Evolutionary conservation across 2,797 vertebrate species (phyloP), one percentile per base, ranked within the genome.

Genomic region (Pachyuromys duprasi): DNA sequence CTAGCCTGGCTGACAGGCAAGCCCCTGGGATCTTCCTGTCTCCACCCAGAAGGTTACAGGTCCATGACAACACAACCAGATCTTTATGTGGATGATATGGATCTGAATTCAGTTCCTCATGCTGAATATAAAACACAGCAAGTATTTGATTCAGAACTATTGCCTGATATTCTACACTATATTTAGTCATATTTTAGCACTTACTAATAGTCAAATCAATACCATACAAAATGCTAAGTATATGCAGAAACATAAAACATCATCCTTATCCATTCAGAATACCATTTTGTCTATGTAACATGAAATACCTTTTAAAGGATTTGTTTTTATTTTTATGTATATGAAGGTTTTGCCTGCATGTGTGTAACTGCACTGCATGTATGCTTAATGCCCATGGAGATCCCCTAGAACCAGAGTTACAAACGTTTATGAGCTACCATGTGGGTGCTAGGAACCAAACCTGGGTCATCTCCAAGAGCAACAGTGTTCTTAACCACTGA

Each of bases 211-310:
- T 8, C 22, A 82, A 94, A 84, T 22, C 36, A 82, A 17, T 8
- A 83, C 6, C 72, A 39, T 86, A 36, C 8, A 92, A 95, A 92
- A 90, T 93, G 42, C 24, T 75, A 82, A 33, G 53, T 91, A 15
- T 31, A 79, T 75, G 72, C 6, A 94, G 82, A 92, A 89, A 45
- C 42, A 33, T 63, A 87, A 95, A 22, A 93, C 28, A 80, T 24
- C 14, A 82, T 70, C 8, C 13, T 69, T 82, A 60, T 76, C 49
- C 15, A 31, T 90, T 55, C 92, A 93, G n/a, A 63, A 81, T 60
- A 65, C 14, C 2, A 89, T 33, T n/a, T 72, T 91, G 9, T 91
- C n/a, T 80, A 53, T 45, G 28, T 95, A 60, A 75, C 53, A 72
- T 84, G 63, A 92, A 24, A 84, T 57, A 22, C 3, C 28, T 33